Percentiles rank a stretch among this genome's conserved stretches.
These are phyloP conservation scores for Orthosia gothica DNA, from an alignment of 2,888 invertebrate species.

Conservation along the genomic window DNA sequence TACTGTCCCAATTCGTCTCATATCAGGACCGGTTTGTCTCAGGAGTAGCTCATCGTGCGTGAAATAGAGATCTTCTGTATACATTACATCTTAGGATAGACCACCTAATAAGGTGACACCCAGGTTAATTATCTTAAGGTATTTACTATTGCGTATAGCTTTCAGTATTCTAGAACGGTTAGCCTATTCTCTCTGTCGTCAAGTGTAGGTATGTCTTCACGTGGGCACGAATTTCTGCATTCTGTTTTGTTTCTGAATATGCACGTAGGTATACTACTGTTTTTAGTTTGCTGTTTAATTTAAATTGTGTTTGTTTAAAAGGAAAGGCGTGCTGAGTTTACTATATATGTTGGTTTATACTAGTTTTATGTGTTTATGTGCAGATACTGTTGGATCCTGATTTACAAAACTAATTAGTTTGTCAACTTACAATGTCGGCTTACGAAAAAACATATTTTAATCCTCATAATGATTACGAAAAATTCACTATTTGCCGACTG, in stretches of 20 bases:
- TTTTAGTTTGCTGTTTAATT: too few species aligned
- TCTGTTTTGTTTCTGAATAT: not conserved
- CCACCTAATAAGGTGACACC: not conserved
- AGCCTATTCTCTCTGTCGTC: not conserved
- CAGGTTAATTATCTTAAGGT: not conserved
- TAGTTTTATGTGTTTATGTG: too few species aligned
- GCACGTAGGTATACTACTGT: not conserved
- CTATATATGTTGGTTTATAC: too few species aligned
- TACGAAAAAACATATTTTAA: too few species aligned
- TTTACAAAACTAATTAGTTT: too few species aligned
- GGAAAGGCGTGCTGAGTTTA: too few species aligned
- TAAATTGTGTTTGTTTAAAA: too few species aligned
- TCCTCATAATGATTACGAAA: too few species aligned
- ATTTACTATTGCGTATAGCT: not conserved
- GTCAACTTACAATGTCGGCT: too few species aligned
- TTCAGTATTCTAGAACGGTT: not conserved
- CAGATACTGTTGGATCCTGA: too few species aligned
- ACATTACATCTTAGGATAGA: not conserved
- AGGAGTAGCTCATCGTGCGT: slow-evolving; percentile 1
- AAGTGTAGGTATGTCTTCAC: too few species aligned
- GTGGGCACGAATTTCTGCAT: not conserved
- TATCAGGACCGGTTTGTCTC: slow-evolving; percentile 12
- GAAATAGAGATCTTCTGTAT: not conserved
- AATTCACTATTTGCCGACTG: too few species aligned
- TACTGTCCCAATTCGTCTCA: slow-evolving; percentile 4